phyloP scores from a whole-genome alignment of 2,113 vertebrate species.

The Sander vitreus region DNA sequence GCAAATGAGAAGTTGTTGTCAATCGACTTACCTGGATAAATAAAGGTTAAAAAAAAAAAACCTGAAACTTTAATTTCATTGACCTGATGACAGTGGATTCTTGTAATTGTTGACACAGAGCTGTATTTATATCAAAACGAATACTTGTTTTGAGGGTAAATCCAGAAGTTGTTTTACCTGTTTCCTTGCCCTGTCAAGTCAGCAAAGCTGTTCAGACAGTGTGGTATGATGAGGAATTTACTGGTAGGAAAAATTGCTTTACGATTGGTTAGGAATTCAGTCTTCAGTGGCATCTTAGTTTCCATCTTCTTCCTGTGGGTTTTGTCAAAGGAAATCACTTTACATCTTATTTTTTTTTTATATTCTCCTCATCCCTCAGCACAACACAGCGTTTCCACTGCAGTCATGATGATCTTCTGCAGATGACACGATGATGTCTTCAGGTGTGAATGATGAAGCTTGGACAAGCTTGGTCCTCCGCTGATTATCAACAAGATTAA shows the following conservation, averaged over 20 bases:
- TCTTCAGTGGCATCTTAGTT: constrained; percentile 12
- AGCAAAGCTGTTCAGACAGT: constrained; percentile 26
- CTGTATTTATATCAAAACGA: constrained; percentile 14
- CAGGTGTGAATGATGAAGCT: constrained; percentile 1
- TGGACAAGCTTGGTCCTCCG: background rate
- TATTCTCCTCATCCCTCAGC: background rate
- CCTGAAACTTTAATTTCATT: background rate
- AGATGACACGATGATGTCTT: constrained; percentile 20
- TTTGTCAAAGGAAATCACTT: constrained; percentile 26
- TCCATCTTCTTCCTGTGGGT: constrained; percentile 14
- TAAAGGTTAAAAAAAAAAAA: too few relatives aligned
- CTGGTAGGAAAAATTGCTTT: constrained; percentile 21
- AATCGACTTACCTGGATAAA: too few relatives aligned
- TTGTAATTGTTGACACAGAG: background rate
- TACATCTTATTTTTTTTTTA: background rate
- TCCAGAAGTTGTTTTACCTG: constrained; percentile 23
- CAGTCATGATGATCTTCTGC: background rate
- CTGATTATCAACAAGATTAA: constrained; percentile 1
- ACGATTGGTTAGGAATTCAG: constrained; percentile 3
- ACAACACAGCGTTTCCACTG: background rate
- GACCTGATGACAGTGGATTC: background rate
- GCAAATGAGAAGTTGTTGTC: too few relatives aligned
- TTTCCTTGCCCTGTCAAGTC: constrained; percentile 3
- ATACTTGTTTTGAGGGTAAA: constrained; percentile 37
- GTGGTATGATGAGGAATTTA: constrained; percentile 33